These are phyloP conservation scores for Alces alces DNA, from an alignment of 2,113 vertebrate genomes.

Conservation along the genomic window DNA sequence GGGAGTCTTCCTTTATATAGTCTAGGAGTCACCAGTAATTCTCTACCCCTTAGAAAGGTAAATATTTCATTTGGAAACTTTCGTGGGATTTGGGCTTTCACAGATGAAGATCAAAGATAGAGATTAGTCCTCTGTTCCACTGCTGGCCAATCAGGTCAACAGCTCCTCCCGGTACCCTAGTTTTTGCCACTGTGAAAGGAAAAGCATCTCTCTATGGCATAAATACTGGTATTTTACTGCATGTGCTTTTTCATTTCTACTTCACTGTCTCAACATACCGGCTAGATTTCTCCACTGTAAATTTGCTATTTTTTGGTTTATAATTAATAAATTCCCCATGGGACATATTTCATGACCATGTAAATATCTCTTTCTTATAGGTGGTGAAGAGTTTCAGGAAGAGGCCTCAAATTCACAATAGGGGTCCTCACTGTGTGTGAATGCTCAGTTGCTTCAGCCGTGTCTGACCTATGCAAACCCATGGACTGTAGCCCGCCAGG, in stretches of 20 bases:
- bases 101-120: conserved; percentile 41
- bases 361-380: background rate
- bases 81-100: background rate
- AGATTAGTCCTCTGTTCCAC: background rate
- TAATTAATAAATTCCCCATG: background rate
- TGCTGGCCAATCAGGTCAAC: background rate
- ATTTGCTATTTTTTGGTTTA: background rate
- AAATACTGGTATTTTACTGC: background rate
- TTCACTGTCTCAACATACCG: background rate
- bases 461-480: background rate
- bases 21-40: background rate
- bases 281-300: background rate
- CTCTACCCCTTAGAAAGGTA: background rate
- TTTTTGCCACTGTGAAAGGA: background rate
- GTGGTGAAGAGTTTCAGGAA: background rate
- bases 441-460: background rate
- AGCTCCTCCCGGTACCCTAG: background rate
- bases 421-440: background rate
- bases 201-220: background rate
- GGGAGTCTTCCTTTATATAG: background rate
- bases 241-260: background rate
- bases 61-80: conserved; percentile 38
- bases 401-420: background rate
- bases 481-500: background rate
- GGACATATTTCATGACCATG: background rate